phyloP scores from a whole-genome alignment of 2,888 invertebrate genomes.

The Xestobium rufovillosum region DNA sequence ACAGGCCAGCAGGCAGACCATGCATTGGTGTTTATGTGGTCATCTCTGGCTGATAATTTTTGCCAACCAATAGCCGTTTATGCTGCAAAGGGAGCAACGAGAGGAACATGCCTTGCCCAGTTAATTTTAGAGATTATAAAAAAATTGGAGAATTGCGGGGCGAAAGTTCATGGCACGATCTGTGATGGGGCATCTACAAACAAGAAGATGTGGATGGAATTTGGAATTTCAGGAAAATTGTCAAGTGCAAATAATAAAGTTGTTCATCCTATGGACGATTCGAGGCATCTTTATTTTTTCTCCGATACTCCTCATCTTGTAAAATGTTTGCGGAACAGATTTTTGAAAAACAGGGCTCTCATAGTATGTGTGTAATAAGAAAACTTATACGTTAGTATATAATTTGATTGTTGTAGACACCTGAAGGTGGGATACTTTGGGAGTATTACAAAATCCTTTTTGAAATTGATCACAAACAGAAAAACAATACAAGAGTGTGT shows the following conservation, averaged over 20 bases:
- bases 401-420: constrained; percentile 11
- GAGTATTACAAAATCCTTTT: too few relatives aligned
- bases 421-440: constrained; percentile 13
- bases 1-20: constrained; percentile 15
- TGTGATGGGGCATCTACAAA: constrained; percentile 23
- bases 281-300: constrained; percentile 19
- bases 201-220: constrained; percentile 19
- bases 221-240: constrained; percentile 17
- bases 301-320: constrained; percentile 25
- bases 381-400: too few relatives aligned
- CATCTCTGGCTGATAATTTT: constrained; percentile 18
- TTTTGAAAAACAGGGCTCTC: constrained; percentile 15
- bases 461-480: constrained; percentile 5
- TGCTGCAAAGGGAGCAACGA: constrained; percentile 19
- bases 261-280: constrained; percentile 14
- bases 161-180: constrained; percentile 20
- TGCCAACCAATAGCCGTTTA: constrained; percentile 23
- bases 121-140: constrained; percentile 8
- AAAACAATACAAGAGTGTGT: constrained; percentile 3
- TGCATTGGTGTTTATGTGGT: constrained; percentile 22
- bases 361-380: constrained; percentile 15
- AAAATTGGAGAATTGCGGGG: constrained; percentile 14
- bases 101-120: constrained; percentile 6
- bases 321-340: constrained; percentile 23
- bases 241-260: constrained; percentile 7